A percentile compares a stretch with the other conserved stretches of the same genome.
Evolutionary conservation across 2,888 invertebrate genomes (phyloP).

Genomic region (Lumbricus terrestris): DNA sequence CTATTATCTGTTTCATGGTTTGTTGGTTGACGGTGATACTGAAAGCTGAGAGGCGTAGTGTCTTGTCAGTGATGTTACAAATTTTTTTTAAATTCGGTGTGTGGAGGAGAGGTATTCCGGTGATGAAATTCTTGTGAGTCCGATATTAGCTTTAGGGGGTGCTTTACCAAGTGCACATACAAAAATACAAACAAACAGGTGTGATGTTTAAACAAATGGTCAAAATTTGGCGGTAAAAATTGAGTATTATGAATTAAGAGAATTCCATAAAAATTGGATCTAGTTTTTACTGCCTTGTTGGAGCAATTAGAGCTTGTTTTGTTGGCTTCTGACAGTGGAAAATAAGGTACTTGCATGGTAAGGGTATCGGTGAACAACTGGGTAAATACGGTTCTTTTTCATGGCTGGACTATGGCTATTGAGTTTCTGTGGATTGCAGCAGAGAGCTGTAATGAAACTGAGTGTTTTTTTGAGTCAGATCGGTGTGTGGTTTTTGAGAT

Average conservation of each 20-base stretch:
- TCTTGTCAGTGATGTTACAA: not conserved
- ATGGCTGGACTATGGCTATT: no score
- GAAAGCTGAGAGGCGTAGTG: not conserved
- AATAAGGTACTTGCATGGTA: no score
- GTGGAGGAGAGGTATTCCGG: not conserved
- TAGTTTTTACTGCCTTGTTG: not conserved
- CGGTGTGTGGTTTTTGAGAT: not conserved
- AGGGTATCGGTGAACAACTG: no score
- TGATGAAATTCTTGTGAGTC: not conserved
- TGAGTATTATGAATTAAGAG: not conserved
- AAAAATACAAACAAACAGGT: no score
- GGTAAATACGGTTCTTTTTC: no score
- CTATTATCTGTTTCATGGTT: not conserved
- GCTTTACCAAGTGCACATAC: no score
- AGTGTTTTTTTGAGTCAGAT: not conserved
- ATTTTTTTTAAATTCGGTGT: not conserved
- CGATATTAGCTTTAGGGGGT: no score
- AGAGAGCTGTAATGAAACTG: not conserved
- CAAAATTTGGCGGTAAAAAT: not conserved
- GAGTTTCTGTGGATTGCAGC: no score
- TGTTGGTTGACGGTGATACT: not conserved
- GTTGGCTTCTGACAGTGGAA: no score
- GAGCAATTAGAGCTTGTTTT: no score
- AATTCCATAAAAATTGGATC: not conserved
- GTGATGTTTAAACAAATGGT: not conserved